Base-by-base conservation (phyloP, 2,113 vertebrate genomes). In the Boleophthalmus pectinirostris region DNA sequence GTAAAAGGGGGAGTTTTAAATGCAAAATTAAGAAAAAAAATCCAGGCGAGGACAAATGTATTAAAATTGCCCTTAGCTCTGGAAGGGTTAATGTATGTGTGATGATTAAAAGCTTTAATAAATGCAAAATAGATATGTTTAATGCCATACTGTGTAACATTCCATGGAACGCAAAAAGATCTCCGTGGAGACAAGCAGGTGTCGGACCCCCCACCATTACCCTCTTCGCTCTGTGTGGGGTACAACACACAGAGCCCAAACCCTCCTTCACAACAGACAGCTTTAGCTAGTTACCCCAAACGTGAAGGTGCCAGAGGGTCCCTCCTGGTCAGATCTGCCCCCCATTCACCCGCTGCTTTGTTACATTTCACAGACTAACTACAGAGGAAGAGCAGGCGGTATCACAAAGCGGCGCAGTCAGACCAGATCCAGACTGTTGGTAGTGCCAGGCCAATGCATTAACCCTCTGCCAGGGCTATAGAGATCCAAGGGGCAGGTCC, bases 361-460 rank as follows among this genome's bases (percentile, higher is more conserved):
- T 83, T 79, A 77, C 69, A 63, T 88, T 88, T 87, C 71, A 86
- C 75, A 91, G 77, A 70, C 88, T 75, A 88, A 88, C 82, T 85
- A 81, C 79, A 66, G 75, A 83, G 74, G 75, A 69, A 81, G 87
- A 80, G 79, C 76, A 64, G 80, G 74, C 75, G 73, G 72, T 70
- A 81, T 74, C 77, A 89, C 84, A 90, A 90, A 91, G 84, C 69
- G 75, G 77, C 77, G 83, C 56, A 5, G 23, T 87, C 82, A 85
- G 86, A 90, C 82, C 91, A 85, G 85, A 86, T 89, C 75, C 77
- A 86, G 82, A 77, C 83, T 74, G 63, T 72, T 85, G 75, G 43
- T 65, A 68, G 80, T 90, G 86, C 88, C 90, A 92, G 83, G 86
- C 87, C 83, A 80, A 79, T 46, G 78, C 77, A 90, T 91, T 92